A percentile compares a stretch with the other conserved stretches of the same genome.
These are phyloP conservation scores for Tanytarsus gracilentus DNA, from an alignment of 2,888 invertebrate species.

Conservation along the genomic window DNA sequence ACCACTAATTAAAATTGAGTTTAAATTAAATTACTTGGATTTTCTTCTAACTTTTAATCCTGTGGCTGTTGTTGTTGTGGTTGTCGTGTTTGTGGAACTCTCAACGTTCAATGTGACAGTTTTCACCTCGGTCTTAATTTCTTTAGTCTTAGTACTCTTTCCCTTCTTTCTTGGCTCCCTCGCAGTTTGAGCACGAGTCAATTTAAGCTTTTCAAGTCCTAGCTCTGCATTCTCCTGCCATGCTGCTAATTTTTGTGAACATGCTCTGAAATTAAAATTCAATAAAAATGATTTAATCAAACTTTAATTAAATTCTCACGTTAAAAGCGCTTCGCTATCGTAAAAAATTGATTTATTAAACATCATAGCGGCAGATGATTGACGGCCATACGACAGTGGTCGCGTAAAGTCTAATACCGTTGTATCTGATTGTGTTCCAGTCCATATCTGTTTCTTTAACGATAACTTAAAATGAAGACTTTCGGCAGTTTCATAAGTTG, in stretches of 20 bases:
- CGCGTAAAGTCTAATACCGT: slow-evolving; percentile 33
- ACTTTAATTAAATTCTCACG: slow-evolving; percentile 39
- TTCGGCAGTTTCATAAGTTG: slow-evolving; percentile 33
- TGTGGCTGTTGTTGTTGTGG: slow-evolving; percentile 38
- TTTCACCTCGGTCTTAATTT: slow-evolving; percentile 5
- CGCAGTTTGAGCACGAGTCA: neutral
- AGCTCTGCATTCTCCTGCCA: slow-evolving; percentile 36
- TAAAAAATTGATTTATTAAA: slow-evolving; percentile 41
- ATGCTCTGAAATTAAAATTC: slow-evolving; percentile 50
- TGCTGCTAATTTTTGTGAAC: slow-evolving; percentile 53
- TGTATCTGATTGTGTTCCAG: slow-evolving; percentile 48
- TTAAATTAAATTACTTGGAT: slow-evolving; percentile 45
- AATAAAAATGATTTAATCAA: neutral
- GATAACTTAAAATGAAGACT: slow-evolving; percentile 55
- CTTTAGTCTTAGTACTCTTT: slow-evolving; percentile 1
- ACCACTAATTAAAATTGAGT: neutral
- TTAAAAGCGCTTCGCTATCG: slow-evolving; percentile 50
- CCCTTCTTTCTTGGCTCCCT: slow-evolving; percentile 2
- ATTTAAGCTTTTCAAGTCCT: slow-evolving; percentile 11
- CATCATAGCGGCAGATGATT: slow-evolving; percentile 43
- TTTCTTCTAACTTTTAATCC: slow-evolving; percentile 44
- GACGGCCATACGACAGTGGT: slow-evolving; percentile 60
- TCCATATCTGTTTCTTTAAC: slow-evolving; percentile 66
- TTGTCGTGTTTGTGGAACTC: neutral
- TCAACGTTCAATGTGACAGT: neutral